Conservation (phyloP, 2,888 invertebrate species). For the Epinotia bilunana region DNA sequence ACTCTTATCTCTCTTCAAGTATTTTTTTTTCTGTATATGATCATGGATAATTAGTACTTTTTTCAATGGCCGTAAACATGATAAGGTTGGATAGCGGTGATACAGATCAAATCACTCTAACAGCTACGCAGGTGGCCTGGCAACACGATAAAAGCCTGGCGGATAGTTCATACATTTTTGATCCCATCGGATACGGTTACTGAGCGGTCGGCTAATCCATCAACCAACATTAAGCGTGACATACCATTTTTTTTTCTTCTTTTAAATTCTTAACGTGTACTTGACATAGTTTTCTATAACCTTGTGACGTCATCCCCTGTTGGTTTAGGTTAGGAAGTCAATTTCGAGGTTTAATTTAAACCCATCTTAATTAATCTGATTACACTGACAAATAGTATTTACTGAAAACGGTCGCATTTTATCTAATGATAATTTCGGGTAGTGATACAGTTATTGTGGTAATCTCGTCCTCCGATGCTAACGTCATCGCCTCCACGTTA, state of each 20-base stretch:
- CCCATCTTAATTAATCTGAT: constrained; percentile 33
- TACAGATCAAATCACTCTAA: constrained; percentile 39
- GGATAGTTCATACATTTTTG: constrained; percentile 24
- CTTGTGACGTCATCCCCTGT: constrained; percentile 55
- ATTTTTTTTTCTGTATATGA: neutral
- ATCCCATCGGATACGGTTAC: constrained; percentile 34
- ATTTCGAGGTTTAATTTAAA: constrained; percentile 49
- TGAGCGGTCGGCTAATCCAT: constrained; percentile 39
- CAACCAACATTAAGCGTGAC: constrained; percentile 46
- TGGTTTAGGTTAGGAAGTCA: constrained; percentile 54
- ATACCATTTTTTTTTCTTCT: constrained; percentile 49
- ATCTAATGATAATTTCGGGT: constrained; percentile 2
- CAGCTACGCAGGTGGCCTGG: constrained; percentile 35
- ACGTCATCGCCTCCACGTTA: constrained; percentile 9
- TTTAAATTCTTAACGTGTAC: constrained; percentile 57
- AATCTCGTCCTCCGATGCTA: neutral
- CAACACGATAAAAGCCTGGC: constrained; percentile 37
- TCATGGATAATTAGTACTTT: constrained; percentile 36
- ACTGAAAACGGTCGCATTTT: constrained; percentile 1
- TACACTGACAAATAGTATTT: neutral
- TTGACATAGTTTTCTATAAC: constrained; percentile 66
- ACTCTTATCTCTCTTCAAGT: no score
- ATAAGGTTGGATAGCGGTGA: constrained; percentile 32
- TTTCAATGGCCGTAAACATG: constrained; percentile 26
- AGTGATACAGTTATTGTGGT: constrained; percentile 13